phyloP scores from a whole-genome alignment of 1,140 invertebrate genomes.

The Drosophila paulistorum region DNA sequence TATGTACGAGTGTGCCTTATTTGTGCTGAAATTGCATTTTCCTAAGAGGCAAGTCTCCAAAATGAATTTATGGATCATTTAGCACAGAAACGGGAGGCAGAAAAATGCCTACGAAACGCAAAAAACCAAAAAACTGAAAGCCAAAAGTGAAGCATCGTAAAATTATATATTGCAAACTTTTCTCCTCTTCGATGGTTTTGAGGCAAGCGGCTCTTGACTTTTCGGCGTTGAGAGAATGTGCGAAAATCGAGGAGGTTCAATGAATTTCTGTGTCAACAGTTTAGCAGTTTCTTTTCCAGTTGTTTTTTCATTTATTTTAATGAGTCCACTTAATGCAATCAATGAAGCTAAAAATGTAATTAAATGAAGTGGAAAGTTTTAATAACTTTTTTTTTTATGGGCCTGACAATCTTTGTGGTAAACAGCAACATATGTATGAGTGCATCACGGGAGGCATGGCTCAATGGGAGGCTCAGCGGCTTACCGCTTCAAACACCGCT shows the following conservation, averaged over 20 bases:
- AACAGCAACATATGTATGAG: neutral
- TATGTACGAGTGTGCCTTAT: conserved; percentile 19
- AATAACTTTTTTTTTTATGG: conserved; percentile 27
- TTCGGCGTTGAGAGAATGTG: conserved; percentile 35
- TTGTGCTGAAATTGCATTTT: conserved; percentile 43
- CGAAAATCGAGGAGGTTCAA: conserved; percentile 63
- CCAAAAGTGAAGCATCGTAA: conserved; percentile 36
- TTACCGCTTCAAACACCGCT: conserved; percentile 38
- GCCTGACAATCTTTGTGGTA: neutral
- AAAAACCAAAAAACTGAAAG: conserved; percentile 6
- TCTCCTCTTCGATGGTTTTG: conserved; percentile 1
- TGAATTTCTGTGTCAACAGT: conserved; percentile 74
- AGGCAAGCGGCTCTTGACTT: conserved; percentile 50
- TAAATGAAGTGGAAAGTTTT: conserved; percentile 59
- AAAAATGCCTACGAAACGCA: conserved; percentile 20
- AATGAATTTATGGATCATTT: conserved; percentile 66
- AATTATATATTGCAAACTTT: conserved; percentile 46
- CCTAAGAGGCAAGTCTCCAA: conserved; percentile 17
- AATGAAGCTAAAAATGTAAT: conserved; percentile 49
- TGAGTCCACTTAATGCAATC: conserved; percentile 45
- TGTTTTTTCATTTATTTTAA: conserved; percentile 28
- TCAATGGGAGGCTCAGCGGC: neutral
- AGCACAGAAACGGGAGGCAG: conserved; percentile 28
- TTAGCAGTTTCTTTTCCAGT: conserved; percentile 49
- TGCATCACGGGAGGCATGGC: neutral